Conservation (phyloP, 2,113 vertebrate species). For the Megatriorchis doriae region DNA sequence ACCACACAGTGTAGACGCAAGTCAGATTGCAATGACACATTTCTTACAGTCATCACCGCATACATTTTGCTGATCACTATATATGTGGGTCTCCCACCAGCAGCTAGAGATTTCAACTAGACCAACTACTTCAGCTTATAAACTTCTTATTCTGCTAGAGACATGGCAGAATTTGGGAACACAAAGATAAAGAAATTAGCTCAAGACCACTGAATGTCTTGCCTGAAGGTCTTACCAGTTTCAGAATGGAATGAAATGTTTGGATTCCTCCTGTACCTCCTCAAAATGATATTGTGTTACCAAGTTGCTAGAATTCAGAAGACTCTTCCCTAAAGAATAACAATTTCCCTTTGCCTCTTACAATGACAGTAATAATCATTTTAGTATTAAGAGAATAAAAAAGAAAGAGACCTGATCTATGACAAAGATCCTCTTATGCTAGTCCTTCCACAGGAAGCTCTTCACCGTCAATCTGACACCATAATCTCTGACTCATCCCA, state of each 20-base stretch:
- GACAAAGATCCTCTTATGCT: neutral
- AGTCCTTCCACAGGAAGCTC: neutral
- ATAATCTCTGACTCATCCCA: constrained; percentile 1
- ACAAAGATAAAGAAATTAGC: neutral
- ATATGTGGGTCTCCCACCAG: neutral
- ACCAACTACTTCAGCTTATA: neutral
- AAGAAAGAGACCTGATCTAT: neutral
- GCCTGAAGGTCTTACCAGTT: neutral
- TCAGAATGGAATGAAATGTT: neutral
- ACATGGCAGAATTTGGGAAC: neutral
- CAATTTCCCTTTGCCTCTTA: neutral
- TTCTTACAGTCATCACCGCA: neutral
- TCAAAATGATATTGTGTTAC: neutral
- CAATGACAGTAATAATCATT: neutral
- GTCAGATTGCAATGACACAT: neutral
- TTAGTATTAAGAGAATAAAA: neutral
- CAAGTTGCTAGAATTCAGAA: neutral
- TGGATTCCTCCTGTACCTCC: neutral
- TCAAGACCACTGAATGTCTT: neutral
- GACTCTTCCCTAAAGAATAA: neutral
- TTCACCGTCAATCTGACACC: neutral
- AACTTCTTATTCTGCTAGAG: neutral
- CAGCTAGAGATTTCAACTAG: neutral
- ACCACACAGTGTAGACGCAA: neutral
- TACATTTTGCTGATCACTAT: neutral